Evolutionary conservation across 53 echinoderm and acorn worm species (phyloP).

Genomic region (Temnopleurus reevesii): DNA sequence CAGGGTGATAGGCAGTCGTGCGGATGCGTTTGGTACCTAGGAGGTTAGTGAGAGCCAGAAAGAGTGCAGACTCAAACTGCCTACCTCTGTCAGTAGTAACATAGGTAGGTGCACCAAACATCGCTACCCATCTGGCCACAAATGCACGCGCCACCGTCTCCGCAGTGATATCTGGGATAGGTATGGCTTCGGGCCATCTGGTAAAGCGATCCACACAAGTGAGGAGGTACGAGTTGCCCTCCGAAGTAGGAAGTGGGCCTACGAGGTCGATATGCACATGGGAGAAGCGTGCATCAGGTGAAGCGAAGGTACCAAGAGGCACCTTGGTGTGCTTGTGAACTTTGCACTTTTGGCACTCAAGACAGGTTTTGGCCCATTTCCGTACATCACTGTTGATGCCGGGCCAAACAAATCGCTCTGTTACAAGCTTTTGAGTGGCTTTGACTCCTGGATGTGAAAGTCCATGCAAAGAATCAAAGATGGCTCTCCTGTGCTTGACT

Average conservation of each 20-base stretch:
- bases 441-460: conserved; percentile 72
- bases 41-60: conserved; percentile 51
- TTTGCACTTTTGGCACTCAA: conserved; percentile 57
- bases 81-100: conserved; percentile 61
- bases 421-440: conserved; percentile 62
- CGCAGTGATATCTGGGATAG: conserved; percentile 54
- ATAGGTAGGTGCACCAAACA: conserved; percentile 45
- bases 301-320: conserved; percentile 55
- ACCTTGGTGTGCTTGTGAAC: conserved; percentile 63
- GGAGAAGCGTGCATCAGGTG: conserved; percentile 49
- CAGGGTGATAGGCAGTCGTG: conserved; percentile 49
- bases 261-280: conserved; percentile 70
- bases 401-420: conserved; percentile 69
- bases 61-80: conserved; percentile 58
- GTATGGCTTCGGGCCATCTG: conserved; percentile 63
- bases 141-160: conserved; percentile 57
- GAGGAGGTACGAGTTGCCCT: conserved; percentile 56
- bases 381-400: conserved; percentile 67
- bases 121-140: conserved; percentile 49
- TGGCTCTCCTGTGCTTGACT: neutral
- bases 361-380: conserved; percentile 63
- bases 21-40: conserved; percentile 59
- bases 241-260: conserved; percentile 59
- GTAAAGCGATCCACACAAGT: conserved; percentile 58
- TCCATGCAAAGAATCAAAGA: conserved; percentile 63